These are phyloP conservation scores for Noctua janthe DNA, from an alignment of 2,888 invertebrate species.

Conservation along the genomic window DNA sequence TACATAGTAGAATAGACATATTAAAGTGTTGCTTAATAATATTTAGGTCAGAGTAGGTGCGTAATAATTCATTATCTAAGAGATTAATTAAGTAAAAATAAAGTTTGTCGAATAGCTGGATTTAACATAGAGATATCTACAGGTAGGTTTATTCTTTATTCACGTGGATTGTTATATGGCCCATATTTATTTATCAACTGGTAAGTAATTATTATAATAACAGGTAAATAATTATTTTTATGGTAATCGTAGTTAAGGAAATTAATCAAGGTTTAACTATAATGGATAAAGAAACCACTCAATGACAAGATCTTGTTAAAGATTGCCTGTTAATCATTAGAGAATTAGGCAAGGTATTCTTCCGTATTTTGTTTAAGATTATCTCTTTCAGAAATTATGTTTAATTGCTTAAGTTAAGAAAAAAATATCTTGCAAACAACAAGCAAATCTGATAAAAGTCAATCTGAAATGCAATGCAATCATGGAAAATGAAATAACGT, in stretches of 20 bases:
- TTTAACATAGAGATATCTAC: not conserved
- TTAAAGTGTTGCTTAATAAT: constrained; percentile 15
- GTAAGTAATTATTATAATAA: constrained; percentile 11
- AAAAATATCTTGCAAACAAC: not conserved
- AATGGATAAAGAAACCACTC: constrained; percentile 2
- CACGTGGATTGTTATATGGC: constrained; percentile 1
- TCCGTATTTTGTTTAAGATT: not conserved
- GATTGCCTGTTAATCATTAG: not conserved
- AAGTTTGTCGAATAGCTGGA: not conserved
- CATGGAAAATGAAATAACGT: constrained; percentile 52
- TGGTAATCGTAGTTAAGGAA: constrained; percentile 11
- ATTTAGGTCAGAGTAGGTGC: constrained; percentile 33
- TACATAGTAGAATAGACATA: constrained; percentile 15
- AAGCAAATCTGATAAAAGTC: constrained; percentile 4
- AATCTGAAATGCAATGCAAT: constrained; percentile 8
- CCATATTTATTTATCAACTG: not conserved
- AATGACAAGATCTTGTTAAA: not conserved
- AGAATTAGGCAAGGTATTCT: not conserved
- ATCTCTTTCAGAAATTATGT: not conserved
- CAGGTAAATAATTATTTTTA: constrained; percentile 15
- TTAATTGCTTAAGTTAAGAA: not conserved
- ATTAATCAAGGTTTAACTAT: not conserved
- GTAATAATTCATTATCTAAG: not conserved
- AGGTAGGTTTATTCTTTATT: not conserved
- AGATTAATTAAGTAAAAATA: not conserved